Conservation (phyloP, 1,140 invertebrate genomes). For the Agrilus planipennis region DNA sequence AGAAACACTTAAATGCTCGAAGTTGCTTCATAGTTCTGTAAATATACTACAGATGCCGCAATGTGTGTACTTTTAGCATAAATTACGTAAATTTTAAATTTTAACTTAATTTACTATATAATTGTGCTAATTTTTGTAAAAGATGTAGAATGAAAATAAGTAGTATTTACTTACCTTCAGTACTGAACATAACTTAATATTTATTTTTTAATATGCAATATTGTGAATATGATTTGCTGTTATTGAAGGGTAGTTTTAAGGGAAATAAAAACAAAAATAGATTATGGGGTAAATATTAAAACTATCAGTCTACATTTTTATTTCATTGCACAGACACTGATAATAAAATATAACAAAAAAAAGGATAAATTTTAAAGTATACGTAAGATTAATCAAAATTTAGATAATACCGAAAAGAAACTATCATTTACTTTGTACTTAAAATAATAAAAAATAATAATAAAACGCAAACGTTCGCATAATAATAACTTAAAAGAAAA, state of each 20-base stretch:
- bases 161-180: neutral
- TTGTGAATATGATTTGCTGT: no score
- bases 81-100: no score
- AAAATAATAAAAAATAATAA: constrained; percentile 7
- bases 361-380: constrained; percentile 20
- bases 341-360: constrained; percentile 26
- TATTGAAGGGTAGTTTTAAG: no score
- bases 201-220: neutral
- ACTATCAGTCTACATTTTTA: constrained; percentile 29
- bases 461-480: constrained; percentile 9
- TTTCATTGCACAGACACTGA: constrained; percentile 28
- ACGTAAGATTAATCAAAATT: constrained; percentile 17
- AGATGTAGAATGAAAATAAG: neutral
- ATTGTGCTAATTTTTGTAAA: no score
- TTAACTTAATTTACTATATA: no score
- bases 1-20: no score
- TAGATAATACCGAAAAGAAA: constrained; percentile 23
- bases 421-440: constrained; percentile 22
- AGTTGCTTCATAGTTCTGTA: no score
- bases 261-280: constrained; percentile 14
- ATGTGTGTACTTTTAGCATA: no score
- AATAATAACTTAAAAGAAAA: constrained; percentile 12
- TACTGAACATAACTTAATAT: neutral
- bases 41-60: no score
- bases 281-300: constrained; percentile 17